A percentile compares a stretch with the other conserved stretches of the same genome.
Evolutionary conservation across 2,113 vertebrate genomes (phyloP).

Genomic region (Siniperca knerii): DNA sequence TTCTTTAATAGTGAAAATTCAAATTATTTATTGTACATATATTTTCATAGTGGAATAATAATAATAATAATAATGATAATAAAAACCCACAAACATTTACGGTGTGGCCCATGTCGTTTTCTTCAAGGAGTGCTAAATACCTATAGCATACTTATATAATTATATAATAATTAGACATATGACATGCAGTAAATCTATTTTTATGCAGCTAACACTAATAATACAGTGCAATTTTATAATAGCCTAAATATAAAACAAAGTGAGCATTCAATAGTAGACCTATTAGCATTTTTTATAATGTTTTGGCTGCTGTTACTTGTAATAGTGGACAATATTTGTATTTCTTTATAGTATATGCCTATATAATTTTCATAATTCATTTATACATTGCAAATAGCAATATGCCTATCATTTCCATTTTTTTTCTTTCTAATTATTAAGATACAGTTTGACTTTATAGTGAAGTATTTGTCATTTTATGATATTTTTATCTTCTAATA

Average conservation of each 20-base stretch:
- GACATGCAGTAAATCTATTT: neutral
- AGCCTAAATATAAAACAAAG: neutral
- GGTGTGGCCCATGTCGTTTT: constrained; percentile 69
- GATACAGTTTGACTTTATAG: neutral
- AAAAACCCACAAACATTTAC: constrained; percentile 77
- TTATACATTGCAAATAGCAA: neutral
- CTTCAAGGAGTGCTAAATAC: constrained; percentile 27
- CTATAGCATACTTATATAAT: neutral
- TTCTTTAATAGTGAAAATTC: constrained; percentile 93
- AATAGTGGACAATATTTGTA: neutral
- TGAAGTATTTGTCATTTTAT: neutral
- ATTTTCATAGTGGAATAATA: constrained; percentile 99
- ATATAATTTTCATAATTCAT: neutral
- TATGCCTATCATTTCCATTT: neutral
- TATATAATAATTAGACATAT: neutral
- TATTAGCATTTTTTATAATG: neutral
- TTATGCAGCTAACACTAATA: neutral
- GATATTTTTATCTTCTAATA: neutral
- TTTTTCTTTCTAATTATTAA: neutral
- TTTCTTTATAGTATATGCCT: neutral
- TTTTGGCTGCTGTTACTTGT: neutral
- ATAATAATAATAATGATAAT: constrained; percentile 80
- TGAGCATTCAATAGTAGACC: neutral
- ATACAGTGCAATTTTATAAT: neutral
- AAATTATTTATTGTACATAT: constrained; percentile 99